Conservation (phyloP, 2,113 vertebrate species). For the Chaetura pelagica region DNA sequence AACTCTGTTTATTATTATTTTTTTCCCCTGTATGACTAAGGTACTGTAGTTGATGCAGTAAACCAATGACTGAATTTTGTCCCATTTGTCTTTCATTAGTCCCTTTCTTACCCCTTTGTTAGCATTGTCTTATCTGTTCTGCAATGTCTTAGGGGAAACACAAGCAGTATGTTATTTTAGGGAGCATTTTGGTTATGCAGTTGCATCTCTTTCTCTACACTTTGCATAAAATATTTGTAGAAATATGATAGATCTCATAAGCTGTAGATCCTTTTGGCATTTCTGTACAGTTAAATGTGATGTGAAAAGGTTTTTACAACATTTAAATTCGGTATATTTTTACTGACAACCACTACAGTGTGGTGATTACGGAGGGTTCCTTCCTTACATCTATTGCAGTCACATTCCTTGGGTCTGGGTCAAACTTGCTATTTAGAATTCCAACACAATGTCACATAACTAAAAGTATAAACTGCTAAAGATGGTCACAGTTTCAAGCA, state of each 20-base stretch:
- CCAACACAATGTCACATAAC: slow-evolving; percentile 50
- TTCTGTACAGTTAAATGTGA: neutral
- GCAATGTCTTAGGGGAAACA: neutral
- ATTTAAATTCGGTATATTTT: neutral
- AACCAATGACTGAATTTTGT: neutral
- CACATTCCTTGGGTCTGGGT: slow-evolving; percentile 39
- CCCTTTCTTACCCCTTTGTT: neutral
- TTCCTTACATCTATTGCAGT: slow-evolving; percentile 11
- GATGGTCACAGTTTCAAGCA: slow-evolving; percentile 51
- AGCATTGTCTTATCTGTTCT: neutral
- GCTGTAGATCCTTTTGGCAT: neutral
- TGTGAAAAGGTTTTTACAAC: neutral
- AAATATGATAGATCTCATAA: neutral
- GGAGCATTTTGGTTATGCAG: neutral
- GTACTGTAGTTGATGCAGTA: neutral
- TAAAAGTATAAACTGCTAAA: slow-evolving; percentile 54
- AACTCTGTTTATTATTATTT: neutral
- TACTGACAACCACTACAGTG: neutral
- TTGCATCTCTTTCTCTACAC: neutral
- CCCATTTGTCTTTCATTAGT: neutral
- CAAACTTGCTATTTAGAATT: slow-evolving; percentile 48
- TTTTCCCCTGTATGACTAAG: neutral
- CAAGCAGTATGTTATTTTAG: neutral
- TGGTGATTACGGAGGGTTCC: slow-evolving; percentile 40
- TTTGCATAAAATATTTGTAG: neutral